A percentile compares a stretch with the other conserved stretches of the same genome.
phyloP scores from a whole-genome alignment of 2,888 invertebrate genomes.

The Nymphalis urticae region DNA sequence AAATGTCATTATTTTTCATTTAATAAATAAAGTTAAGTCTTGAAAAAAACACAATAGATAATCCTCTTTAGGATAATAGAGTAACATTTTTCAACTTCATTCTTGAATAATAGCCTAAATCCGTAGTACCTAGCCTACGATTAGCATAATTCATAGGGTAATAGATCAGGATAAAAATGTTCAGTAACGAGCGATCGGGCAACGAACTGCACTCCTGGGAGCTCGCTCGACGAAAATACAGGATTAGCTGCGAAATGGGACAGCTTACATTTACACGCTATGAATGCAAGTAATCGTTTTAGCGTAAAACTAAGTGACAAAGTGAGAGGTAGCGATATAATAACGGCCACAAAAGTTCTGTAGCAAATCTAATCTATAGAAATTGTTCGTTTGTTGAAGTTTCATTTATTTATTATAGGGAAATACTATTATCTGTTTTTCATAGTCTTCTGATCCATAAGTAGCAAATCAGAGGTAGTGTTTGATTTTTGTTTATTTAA shows the following conservation, averaged over 20 bases:
- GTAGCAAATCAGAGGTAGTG: too few relatives aligned
- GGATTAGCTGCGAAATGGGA: constrained; percentile 3
- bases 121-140: constrained; percentile 18
- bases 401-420: too few relatives aligned
- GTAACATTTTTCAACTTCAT: constrained; percentile 10
- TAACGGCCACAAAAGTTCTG: too few relatives aligned
- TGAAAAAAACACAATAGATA: not conserved
- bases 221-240: constrained; percentile 28
- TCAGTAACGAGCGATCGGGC: constrained; percentile 41
- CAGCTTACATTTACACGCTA: constrained; percentile 3
- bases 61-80: not conserved
- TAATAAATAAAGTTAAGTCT: too few relatives aligned
- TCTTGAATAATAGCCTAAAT: constrained; percentile 14
- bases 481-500: too few relatives aligned
- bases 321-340: too few relatives aligned
- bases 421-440: too few relatives aligned
- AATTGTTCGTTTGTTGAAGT: too few relatives aligned
- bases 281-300: not conserved
- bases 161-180: constrained; percentile 43
- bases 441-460: too few relatives aligned
- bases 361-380: too few relatives aligned
- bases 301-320: too few relatives aligned
- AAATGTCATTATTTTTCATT: too few relatives aligned
- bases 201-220: constrained; percentile 44
- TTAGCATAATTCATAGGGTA: constrained; percentile 46